A percentile compares a stretch with the other conserved stretches of the same genome.
phyloP scores from a whole-genome alignment of 2,797 vertebrate genomes.

The Lithobates pipiens region DNA sequence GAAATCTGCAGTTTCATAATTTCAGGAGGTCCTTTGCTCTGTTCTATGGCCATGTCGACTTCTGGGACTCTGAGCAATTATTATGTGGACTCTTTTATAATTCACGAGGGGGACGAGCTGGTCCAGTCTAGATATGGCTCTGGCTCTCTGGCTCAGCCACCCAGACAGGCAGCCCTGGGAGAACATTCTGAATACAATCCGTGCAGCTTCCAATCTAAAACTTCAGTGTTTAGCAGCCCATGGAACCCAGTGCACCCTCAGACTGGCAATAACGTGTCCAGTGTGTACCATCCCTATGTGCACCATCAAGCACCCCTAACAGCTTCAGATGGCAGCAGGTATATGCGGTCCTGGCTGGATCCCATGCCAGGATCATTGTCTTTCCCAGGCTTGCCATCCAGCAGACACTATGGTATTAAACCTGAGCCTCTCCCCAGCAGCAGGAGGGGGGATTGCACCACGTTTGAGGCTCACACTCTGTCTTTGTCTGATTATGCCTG shows the following conservation, averaged over 20 bases:
- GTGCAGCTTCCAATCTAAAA: conserved; percentile 92
- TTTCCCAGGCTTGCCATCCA: conserved; percentile 91
- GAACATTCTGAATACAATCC: conserved; percentile 93
- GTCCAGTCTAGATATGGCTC: conserved; percentile 86
- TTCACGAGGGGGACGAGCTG: conserved; percentile 90
- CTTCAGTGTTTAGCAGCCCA: conserved; percentile 89
- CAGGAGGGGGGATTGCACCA: conserved; percentile 89
- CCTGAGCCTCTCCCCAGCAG: conserved; percentile 88
- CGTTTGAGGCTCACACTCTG: conserved; percentile 90
- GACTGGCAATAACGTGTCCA: conserved; percentile 79
- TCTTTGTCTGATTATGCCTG: conserved; percentile 91
- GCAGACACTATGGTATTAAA: conserved; percentile 94
- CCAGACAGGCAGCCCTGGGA: conserved; percentile 83
- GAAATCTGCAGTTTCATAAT: conserved; percentile 89
- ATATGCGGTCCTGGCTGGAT: conserved; percentile 95
- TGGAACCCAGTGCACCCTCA: conserved; percentile 89
- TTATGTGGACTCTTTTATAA: conserved; percentile 90
- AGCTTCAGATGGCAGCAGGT: conserved; percentile 92
- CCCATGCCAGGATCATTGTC: conserved; percentile 90
- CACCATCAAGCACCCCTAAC: conserved; percentile 86
- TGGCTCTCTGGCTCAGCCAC: conserved; percentile 83
- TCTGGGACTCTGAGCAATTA: conserved; percentile 90
- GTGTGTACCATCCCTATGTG: conserved; percentile 89
- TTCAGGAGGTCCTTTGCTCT: conserved; percentile 72
- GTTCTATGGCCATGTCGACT: conserved; percentile 85